A percentile compares a stretch with the other conserved stretches of the same genome.
Evolutionary conservation across 2,888 invertebrate species (phyloP).

Genomic region (Spodoptera picta): DNA sequence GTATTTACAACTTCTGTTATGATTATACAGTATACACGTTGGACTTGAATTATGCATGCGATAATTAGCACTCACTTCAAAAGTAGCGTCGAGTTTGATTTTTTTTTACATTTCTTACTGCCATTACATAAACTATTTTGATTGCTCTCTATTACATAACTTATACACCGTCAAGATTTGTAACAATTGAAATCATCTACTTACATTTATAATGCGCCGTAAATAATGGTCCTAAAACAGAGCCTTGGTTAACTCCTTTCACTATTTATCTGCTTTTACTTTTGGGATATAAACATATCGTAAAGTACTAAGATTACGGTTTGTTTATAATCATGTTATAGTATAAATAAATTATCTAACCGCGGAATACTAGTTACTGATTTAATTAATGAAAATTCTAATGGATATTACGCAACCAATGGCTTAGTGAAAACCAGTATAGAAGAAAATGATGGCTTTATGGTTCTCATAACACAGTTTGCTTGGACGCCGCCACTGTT

Average conservation of each 20-base stretch:
- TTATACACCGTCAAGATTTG: conserved; percentile 13
- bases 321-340: conserved; percentile 1
- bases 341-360: conserved; percentile 1
- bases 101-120: conserved; percentile 9
- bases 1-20: neutral
- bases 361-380: conserved; percentile 6
- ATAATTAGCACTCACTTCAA: neutral
- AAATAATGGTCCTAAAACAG: conserved; percentile 11
- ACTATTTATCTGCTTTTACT: neutral
- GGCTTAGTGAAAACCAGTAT: conserved; percentile 30
- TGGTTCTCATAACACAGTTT: conserved; percentile 34
- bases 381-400: conserved; percentile 25
- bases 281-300: neutral
- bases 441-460: conserved; percentile 40
- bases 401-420: conserved; percentile 22
- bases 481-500: conserved; percentile 49
- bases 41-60: neutral
- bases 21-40: neutral
- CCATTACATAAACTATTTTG: conserved; percentile 5
- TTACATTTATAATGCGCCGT: neutral
- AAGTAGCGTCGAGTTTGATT: neutral
- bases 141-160: conserved; percentile 13
- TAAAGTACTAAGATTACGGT: neutral
- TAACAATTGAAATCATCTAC: conserved; percentile 14
- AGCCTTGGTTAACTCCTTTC: conserved; percentile 12